Base-by-base conservation (phyloP, 2,113 vertebrate genomes). In the Anser cygnoides region DNA sequence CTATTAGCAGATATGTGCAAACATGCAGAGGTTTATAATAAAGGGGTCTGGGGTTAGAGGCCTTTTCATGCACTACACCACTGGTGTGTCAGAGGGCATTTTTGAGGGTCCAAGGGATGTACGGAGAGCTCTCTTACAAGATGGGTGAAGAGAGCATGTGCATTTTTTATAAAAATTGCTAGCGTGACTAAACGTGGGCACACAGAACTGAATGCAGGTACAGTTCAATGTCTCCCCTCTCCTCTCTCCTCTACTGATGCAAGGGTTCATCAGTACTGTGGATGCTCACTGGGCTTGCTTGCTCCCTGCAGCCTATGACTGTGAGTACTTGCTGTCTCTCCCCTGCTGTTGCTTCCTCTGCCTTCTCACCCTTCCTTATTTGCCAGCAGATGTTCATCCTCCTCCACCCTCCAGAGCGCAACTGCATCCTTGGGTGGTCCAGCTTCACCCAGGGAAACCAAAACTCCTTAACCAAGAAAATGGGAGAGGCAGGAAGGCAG, bases 341-440 rank as follows among this genome's bases (percentile, higher is more conserved):
- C 11, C 8, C 17, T 57, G 43, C 67, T 63, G 14, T 17, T 84
- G 65, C 21, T 87, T 65, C 73, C 65, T 41, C 52, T 93, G 35
- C 52, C 73, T 84, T 93, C 65, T 49, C 52, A 72, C 39, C 39
- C 35, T 87, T 91, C 49, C 23, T 4, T 82, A 62, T 84, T 82
- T 8, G 1, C 26, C 52, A 81, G 61, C 86, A 94, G 66, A 93
- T 97, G 77, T 89, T 93, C 73, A 61, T 31, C 52, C 70, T 93
- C 63, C 50, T 72, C 84, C 67, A 52, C 0, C 3, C 65, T 91
- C 11, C 70, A 54, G 66, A 72, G 26, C 52, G 62, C 75, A 43
- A 74, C 80, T 95, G 55, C 26, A 73, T 72, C 77, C 84, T 87
- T 95, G 93, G 84, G 95, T 95, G 93, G 92, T 96, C 94, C 71